phyloP scores from a whole-genome alignment of 1,140 invertebrate species.

The Stenopsyche tienmushanensis region DNA sequence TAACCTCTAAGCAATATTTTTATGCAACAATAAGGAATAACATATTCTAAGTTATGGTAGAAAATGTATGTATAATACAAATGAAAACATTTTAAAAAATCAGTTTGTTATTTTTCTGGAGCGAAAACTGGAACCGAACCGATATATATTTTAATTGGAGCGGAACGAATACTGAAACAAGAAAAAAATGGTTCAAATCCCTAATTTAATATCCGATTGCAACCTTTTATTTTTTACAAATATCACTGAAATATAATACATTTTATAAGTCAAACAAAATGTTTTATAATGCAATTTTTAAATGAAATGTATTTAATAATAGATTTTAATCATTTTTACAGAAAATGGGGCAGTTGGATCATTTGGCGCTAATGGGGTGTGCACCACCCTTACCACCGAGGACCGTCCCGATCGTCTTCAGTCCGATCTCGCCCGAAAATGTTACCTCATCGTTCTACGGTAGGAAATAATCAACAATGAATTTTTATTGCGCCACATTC shows the following conservation, averaged over 20 bases:
- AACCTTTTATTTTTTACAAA: not conserved
- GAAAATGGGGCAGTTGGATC: constrained; percentile 39
- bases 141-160: not conserved
- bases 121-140: too few relatives aligned
- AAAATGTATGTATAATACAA: not conserved
- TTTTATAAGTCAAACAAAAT: not conserved
- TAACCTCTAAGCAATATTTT: not conserved
- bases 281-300: not conserved
- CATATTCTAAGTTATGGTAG: not conserved
- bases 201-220: not conserved
- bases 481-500: not conserved
- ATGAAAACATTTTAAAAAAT: constrained; percentile 1
- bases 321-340: constrained; percentile 30
- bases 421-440: constrained; percentile 33
- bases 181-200: too few relatives aligned
- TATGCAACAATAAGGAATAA: not conserved
- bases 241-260: not conserved
- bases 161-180: not conserved
- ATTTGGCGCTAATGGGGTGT: constrained; percentile 19
- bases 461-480: constrained; percentile 24
- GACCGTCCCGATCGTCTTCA: constrained; percentile 29
- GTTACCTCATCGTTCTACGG: constrained; percentile 30
- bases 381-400: constrained; percentile 36
- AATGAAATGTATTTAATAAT: too few relatives aligned
- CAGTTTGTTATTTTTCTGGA: too few relatives aligned